phyloP scores from a whole-genome alignment of 2,797 vertebrate genomes.

The Mallotus villosus region DNA sequence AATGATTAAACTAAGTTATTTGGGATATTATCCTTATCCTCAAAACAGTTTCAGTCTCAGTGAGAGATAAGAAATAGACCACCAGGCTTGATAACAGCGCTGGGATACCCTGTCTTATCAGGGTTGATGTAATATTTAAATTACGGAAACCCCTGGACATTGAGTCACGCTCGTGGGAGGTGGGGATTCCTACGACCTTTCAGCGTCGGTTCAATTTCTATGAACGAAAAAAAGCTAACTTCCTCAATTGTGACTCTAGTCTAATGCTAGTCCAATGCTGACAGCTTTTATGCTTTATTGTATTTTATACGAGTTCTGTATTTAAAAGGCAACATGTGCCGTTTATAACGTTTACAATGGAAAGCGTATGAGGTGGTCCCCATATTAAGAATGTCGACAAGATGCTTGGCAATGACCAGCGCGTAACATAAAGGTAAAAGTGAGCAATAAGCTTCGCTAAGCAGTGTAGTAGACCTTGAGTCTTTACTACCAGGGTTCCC shows the following conservation, averaged over 20 bases:
- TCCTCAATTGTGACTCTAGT: constrained; percentile 58
- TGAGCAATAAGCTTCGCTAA: too few species aligned
- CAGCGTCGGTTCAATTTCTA: neutral
- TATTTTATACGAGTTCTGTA: too few species aligned
- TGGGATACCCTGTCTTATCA: constrained; percentile 44
- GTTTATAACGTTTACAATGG: too few species aligned
- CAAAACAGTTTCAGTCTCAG: neutral
- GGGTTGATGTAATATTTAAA: constrained; percentile 55
- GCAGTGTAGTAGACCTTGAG: neutral
- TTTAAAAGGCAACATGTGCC: too few species aligned
- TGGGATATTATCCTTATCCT: neutral
- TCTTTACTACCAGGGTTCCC: neutral
- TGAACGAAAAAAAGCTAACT: constrained; percentile 31
- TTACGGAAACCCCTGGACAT: constrained; percentile 78
- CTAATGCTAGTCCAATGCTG: neutral
- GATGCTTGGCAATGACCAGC: too few species aligned
- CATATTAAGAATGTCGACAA: too few species aligned
- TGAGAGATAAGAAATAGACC: neutral
- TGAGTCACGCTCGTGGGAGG: constrained; percentile 73
- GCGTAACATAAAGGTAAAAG: too few species aligned
- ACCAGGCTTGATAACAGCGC: neutral
- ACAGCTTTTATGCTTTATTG: too few species aligned
- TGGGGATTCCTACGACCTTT: constrained; percentile 74
- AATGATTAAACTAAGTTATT: too few species aligned
- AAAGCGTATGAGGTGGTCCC: too few species aligned